These are phyloP conservation scores for Tetragonula clypearis DNA, from an alignment of 1,140 invertebrate genomes.

Conservation along the genomic window DNA sequence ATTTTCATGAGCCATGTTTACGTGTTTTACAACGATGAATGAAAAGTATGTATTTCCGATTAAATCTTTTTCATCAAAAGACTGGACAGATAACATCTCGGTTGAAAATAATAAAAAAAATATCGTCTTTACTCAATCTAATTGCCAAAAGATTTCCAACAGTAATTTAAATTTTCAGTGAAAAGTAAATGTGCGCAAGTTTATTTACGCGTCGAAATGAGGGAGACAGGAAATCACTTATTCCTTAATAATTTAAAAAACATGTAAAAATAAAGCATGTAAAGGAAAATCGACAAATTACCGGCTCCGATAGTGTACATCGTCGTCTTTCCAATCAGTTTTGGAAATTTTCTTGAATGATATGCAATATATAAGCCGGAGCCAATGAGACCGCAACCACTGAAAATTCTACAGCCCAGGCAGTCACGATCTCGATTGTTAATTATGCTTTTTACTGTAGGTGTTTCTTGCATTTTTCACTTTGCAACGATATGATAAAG, in stretches of 20 bases:
- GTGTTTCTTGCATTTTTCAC: slow-evolving; percentile 24
- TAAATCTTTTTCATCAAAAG: background rate
- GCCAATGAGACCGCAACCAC: slow-evolving; percentile 77
- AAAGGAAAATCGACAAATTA: slow-evolving; percentile 51
- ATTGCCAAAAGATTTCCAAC: background rate
- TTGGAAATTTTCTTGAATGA: slow-evolving; percentile 73
- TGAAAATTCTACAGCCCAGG: slow-evolving; percentile 74
- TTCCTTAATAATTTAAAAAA: background rate
- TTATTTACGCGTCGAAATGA: background rate
- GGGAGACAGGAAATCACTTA: background rate
- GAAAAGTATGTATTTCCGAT: background rate
- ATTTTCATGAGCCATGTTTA: background rate
- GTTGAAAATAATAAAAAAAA: background rate
- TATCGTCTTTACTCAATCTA: background rate
- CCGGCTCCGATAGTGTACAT: slow-evolving; percentile 71
- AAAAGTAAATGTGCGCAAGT: background rate
- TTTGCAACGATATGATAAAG: background rate
- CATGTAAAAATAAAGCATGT: background rate
- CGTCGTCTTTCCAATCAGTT: slow-evolving; percentile 61
- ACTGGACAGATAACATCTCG: background rate
- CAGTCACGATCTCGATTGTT: slow-evolving; percentile 74
- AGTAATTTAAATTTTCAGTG: background rate
- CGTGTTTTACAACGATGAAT: background rate
- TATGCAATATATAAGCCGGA: slow-evolving; percentile 76
- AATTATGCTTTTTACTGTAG: slow-evolving; percentile 52